Base-by-base conservation (phyloP, 2,113 vertebrate species). In the Scomber colias region DNA sequence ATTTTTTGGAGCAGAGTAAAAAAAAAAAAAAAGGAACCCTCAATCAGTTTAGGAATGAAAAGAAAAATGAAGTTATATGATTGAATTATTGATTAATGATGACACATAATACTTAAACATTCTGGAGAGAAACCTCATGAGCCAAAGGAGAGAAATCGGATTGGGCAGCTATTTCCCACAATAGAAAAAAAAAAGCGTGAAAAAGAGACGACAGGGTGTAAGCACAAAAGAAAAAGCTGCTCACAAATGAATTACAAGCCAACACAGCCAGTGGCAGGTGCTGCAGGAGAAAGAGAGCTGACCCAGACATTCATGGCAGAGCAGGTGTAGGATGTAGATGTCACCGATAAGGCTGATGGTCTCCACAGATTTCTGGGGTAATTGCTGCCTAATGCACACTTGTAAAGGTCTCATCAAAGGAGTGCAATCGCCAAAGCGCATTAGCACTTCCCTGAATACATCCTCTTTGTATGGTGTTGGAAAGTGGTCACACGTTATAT, bases 311-410 rank as follows among this genome's bases (percentile, higher is more conserved):
- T 56, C 40, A 46, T 5, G 59, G 53, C 59, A 76, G 68, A 77
- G 54, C 59, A 77, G 35, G 27, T 67, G 56, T 44, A 75, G 76
- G 79, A 69, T 62, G 12, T 45, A 55, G 71, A 83, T 71, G 69
- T 30, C 57, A 54, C 53, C 54, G 77, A 88, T 87, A 71, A 19
- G 27, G 60, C 77, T 66, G 44, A 81, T 80, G 62, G 35, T 79
- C 66, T 82, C 57, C 53, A 49, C 51, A 55, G 67, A 82, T 56
- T 75, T 44, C 65, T 13, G 4, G 77, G 68, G 57, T 83, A 92
- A 89, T 76, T 83, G 30, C 68, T 74, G 70, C 67, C 68, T 79
- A 86, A 88, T 77, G 54, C 71, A 67, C 60, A 31, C 45, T 70
- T 75, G 51, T 77, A 71, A 83, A 83, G 75, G 62, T 86, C 53